A percentile compares a stretch with the other conserved stretches of the same genome.
phyloP scores from a whole-genome alignment of 1,140 invertebrate genomes.

The Conus ventricosus region DNA sequence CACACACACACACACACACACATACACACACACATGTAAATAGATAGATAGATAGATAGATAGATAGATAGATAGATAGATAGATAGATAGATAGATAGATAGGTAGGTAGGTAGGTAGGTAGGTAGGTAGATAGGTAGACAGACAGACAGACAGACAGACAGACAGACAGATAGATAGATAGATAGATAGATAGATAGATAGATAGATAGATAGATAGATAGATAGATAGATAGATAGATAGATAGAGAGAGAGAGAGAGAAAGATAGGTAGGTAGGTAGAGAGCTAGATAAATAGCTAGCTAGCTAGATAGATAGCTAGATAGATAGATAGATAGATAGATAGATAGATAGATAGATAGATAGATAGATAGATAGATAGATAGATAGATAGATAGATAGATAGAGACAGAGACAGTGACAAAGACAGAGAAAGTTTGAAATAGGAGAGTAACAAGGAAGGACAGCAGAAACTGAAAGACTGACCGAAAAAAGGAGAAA shows the following conservation, averaged over 20 bases:
- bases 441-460: too few species aligned
- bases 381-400: neutral
- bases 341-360: neutral
- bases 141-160: neutral
- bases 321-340: neutral
- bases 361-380: neutral
- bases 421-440: neutral
- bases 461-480: too few species aligned
- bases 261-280: neutral
- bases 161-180: neutral
- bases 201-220: neutral
- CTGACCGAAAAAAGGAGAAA: too few species aligned
- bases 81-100: too few species aligned
- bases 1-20: too few species aligned
- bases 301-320: neutral
- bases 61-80: too few species aligned
- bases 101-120: too few species aligned
- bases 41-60: too few species aligned
- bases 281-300: neutral
- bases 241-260: too few species aligned
- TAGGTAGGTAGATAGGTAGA: too few species aligned
- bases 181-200: constrained; percentile 1
- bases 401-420: neutral
- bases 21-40: too few species aligned
- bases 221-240: neutral